Evolutionary conservation across 2,113 vertebrate species (phyloP).

Genomic region (Myotis brandtii): DNA sequence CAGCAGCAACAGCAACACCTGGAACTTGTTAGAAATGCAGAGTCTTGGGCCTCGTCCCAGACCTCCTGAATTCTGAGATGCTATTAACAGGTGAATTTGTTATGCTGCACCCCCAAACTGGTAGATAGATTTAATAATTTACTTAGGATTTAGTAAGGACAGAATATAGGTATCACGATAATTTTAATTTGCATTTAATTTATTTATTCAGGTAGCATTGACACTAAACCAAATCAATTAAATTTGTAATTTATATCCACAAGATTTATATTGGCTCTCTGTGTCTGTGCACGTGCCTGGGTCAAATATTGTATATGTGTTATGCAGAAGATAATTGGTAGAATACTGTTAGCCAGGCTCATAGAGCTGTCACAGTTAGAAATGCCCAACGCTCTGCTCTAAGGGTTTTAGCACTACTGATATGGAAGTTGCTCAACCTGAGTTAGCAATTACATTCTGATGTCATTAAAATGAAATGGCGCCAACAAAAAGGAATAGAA

Average conservation of each 20-base stretch:
- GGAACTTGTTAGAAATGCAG: not conserved
- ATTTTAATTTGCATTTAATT: not conserved
- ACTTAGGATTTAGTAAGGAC: conserved; percentile 18
- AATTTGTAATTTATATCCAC: conserved; percentile 23
- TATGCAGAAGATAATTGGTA: not conserved
- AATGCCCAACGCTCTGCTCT: not conserved
- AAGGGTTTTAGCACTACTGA: not conserved
- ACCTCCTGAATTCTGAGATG: not conserved
- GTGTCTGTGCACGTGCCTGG: not conserved
- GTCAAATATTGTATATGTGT: not conserved
- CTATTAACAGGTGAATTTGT: not conserved
- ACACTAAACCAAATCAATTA: conserved; percentile 51
- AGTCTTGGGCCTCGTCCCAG: not conserved
- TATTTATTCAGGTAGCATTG: not conserved
- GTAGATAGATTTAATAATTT: not conserved
- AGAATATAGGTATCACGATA: not conserved
- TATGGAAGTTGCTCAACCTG: conserved; percentile 5
- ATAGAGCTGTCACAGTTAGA: not conserved
- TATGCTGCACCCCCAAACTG: not conserved
- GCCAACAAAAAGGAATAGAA: conserved; percentile 60
- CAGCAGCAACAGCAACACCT: not conserved
- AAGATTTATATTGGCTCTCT: not conserved
- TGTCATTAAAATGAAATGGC: conserved; percentile 67
- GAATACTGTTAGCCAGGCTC: not conserved
- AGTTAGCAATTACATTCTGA: conserved; percentile 49